Evolutionary conservation across 2,888 invertebrate genomes (phyloP).

Genomic region (Mythimna lalbum): DNA sequence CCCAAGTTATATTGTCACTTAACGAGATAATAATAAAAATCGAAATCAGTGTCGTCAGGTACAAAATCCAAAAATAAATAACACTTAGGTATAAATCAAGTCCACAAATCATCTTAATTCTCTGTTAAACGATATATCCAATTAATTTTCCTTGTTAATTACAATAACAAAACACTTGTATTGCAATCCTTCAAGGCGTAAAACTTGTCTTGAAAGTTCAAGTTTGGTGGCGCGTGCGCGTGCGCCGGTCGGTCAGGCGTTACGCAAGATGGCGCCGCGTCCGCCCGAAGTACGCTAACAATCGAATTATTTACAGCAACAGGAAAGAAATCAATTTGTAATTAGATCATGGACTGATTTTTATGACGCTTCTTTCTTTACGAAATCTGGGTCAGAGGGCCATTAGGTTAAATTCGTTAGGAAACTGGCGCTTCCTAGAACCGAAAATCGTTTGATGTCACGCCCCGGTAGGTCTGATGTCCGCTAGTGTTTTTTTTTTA

Average conservation of each 20-base stretch:
- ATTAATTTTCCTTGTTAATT: constrained; percentile 13
- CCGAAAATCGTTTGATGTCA: too few relatives aligned
- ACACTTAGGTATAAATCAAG: neutral
- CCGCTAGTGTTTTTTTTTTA: too few relatives aligned
- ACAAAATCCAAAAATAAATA: neutral
- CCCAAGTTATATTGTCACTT: too few relatives aligned
- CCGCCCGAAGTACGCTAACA: constrained; percentile 18
- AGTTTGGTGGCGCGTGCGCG: constrained; percentile 50
- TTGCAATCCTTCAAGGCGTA: constrained; percentile 39
- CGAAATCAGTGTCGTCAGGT: neutral
- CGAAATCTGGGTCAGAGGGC: neutral
- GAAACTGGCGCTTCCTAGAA: neutral
- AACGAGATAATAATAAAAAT: neutral
- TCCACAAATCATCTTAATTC: neutral
- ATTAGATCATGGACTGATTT: constrained; percentile 46
- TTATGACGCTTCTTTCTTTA: constrained; percentile 20
- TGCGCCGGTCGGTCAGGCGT: constrained; percentile 28
- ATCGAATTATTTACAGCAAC: constrained; percentile 44
- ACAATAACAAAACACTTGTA: constrained; percentile 34
- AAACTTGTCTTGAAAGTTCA: constrained; percentile 54
- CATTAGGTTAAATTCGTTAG: constrained; percentile 1
- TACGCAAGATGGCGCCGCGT: constrained; percentile 38
- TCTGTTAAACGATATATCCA: neutral
- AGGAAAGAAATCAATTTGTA: constrained; percentile 43
- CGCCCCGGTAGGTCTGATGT: too few relatives aligned